A percentile compares a stretch with the other conserved stretches of the same genome.
Conservation (phyloP, 1,140 invertebrate genomes). For the Marisa cornuarietis region DNA sequence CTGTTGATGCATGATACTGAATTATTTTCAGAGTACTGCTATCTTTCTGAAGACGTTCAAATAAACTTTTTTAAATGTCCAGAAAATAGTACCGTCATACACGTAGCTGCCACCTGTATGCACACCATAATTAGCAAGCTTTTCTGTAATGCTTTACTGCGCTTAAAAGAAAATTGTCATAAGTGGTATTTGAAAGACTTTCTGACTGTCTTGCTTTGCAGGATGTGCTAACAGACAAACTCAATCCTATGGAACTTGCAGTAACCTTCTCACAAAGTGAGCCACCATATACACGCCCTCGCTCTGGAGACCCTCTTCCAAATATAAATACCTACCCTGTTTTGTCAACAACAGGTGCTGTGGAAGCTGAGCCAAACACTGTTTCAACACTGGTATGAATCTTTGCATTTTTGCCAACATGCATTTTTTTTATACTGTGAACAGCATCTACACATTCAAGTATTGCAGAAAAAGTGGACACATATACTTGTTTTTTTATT, state of each 20-base stretch:
- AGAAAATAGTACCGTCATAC: too few relatives aligned
- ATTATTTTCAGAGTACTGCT: too few relatives aligned
- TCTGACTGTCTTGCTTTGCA: constrained; percentile 27
- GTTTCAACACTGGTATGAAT: constrained; percentile 31
- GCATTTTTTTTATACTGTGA: constrained; percentile 4
- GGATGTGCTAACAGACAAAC: constrained; percentile 60
- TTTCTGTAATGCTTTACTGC: background rate
- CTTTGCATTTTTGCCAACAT: background rate
- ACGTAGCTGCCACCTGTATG: too few relatives aligned
- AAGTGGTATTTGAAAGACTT: background rate
- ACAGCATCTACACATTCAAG: background rate
- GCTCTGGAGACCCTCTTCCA: constrained; percentile 71
- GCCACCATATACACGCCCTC: constrained; percentile 55
- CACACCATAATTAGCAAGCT: too few relatives aligned
- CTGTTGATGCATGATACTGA: too few relatives aligned
- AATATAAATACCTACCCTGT: constrained; percentile 83
- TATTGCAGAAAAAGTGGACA: background rate
- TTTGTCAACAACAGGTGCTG: constrained; percentile 36
- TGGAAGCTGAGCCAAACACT: constrained; percentile 25
- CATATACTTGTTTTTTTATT: background rate
- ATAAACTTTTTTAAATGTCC: too few relatives aligned
- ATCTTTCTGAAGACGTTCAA: too few relatives aligned
- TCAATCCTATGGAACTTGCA: constrained; percentile 74
- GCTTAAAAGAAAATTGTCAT: background rate
- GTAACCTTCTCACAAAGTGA: constrained; percentile 65